These are phyloP conservation scores for Samia ricini DNA, from an alignment of 1,140 invertebrate species.

Conservation along the genomic window DNA sequence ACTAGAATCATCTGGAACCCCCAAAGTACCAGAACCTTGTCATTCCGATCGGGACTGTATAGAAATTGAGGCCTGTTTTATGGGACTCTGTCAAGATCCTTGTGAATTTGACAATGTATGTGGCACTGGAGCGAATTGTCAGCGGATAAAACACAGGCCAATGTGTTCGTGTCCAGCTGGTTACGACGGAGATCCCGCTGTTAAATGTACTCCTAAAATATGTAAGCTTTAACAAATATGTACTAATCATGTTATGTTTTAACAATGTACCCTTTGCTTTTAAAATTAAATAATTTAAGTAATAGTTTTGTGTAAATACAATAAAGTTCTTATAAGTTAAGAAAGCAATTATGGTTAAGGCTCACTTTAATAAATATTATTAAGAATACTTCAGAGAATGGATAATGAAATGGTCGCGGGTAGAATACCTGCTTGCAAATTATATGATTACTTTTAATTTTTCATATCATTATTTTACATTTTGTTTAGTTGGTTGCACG, in stretches of 20 bases:
- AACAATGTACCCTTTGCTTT: not conserved
- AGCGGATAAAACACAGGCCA: conserved; percentile 85
- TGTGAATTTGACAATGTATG: conserved; percentile 87
- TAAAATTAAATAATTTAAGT: not conserved
- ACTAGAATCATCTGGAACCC: conserved; percentile 82
- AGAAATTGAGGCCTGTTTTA: conserved; percentile 86
- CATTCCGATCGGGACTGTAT: conserved; percentile 86
- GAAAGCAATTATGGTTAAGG: not conserved
- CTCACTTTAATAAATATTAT: not conserved
- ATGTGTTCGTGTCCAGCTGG: conserved; percentile 87
- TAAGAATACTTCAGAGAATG: not conserved
- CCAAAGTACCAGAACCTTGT: conserved; percentile 83
- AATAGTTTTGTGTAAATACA: conserved; percentile 6
- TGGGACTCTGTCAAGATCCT: conserved; percentile 85
- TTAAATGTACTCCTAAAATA: conserved; percentile 85
- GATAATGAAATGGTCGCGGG: not conserved
- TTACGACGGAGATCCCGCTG: conserved; percentile 86
- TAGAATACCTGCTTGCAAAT: not conserved
- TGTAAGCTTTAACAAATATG: conserved; percentile 79
- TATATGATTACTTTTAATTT: conserved; percentile 16
- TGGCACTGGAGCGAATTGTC: conserved; percentile 83
- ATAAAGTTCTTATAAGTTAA: not conserved
- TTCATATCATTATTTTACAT: conserved; percentile 48
- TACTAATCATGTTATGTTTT: conserved; percentile 20
- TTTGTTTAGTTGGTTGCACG: conserved; percentile 87